Evolutionary conservation across 2,888 invertebrate species (phyloP), one percentile per base, ranked within the genome.

Genomic region (Spodoptera exigua): DNA sequence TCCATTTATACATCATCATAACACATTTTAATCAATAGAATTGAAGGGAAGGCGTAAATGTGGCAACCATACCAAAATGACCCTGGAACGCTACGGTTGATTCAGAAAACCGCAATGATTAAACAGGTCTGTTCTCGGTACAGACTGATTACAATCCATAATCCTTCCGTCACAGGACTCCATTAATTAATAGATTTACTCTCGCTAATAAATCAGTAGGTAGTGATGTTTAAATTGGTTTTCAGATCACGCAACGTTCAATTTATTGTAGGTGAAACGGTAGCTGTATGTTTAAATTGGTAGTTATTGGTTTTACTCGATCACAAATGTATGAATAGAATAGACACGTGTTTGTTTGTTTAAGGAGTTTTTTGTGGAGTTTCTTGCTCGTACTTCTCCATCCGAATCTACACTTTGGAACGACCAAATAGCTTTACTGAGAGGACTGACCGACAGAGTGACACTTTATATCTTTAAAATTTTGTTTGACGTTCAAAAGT

Each of bases 141-240:
- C 27, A 27, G 27, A 27, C 37, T 53, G 60, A 58, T 74, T 58
- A 64, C 57, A 60, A 40, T 39, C 40, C 41, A 44, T 61, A 43
- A 73, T 73, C 63, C 17, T 16, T 47, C 56, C 16, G 40, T 59
- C 53, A 59, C 48, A 53, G 45, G 13, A 4, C 5, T 37, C 16
- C 41, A 45, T 58, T 72, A 44, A 71, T 74, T 69, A 45, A 63
- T 69, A 45, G 51, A 74, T 60, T 55, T 52, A 48, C 67, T 52
- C 10, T 27, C 3, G 18, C 16, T 32, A 49, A 65, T 74, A 48
- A 70, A 64, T 70, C 53, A 55, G n/a, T n/a, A 55, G 45, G n/a
- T n/a, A 35, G 36, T 57, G 34, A 53, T 49, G 54, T 68, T 68
- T 73, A 68, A 73, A 68, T 68, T 61, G 43, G 13, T 46, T 74